Conservation (phyloP, 2,113 vertebrate genomes). For the Peromyscus leucopus region DNA sequence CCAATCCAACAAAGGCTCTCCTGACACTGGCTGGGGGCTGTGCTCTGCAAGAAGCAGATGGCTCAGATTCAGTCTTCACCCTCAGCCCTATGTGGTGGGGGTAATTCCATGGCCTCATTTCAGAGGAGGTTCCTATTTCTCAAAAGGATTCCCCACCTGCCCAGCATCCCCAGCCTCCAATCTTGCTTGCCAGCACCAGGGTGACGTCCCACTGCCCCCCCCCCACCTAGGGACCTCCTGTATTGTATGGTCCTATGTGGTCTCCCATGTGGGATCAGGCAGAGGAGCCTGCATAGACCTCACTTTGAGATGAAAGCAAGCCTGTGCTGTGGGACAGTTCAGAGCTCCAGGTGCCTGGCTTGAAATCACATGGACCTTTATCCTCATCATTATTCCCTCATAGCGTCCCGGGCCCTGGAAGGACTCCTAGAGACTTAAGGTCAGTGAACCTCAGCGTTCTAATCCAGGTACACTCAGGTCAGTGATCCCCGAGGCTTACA, state of each 20-base stretch:
- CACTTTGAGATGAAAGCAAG: not conserved
- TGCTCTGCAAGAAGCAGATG: fast-evolving
- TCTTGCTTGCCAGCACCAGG: too few species aligned
- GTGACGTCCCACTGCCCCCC: not conserved
- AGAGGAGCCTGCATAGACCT: not conserved
- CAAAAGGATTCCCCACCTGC: too few species aligned
- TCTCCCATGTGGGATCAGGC: not conserved
- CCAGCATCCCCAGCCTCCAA: not conserved
- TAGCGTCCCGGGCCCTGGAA: not conserved
- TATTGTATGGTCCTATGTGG: not conserved
- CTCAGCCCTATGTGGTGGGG: too few species aligned
- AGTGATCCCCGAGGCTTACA: not conserved
- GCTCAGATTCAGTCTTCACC: not conserved
- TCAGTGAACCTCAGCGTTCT: not conserved
- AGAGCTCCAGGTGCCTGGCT: not conserved
- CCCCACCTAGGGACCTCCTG: not conserved
- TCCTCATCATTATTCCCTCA: not conserved
- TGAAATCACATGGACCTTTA: not conserved
- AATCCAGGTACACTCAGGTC: not conserved
- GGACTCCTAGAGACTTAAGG: not conserved
- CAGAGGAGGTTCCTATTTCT: fast-evolving
- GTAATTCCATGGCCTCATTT: not conserved
- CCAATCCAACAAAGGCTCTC: fast-evolving
- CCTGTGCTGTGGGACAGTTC: too few species aligned
- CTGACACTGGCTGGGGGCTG: fast-evolving